These are phyloP conservation scores for Lepeophtheirus nordmannii DNA, from an alignment of 2,888 invertebrate species.

Conservation along the genomic window DNA sequence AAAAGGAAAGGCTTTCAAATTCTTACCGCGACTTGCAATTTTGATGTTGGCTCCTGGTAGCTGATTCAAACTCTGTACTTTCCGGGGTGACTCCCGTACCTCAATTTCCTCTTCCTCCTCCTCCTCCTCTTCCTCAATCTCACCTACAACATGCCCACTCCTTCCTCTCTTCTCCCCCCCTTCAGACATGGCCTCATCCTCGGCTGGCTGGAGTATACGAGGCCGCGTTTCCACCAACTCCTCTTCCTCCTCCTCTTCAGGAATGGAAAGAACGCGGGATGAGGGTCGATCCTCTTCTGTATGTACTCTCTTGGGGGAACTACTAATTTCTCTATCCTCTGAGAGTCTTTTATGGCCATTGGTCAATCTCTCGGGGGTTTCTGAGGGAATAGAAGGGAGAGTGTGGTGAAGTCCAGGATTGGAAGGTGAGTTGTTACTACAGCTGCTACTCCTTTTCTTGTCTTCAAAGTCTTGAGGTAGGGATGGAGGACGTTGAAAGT, in stretches of 20 bases:
- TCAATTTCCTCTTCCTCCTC: constrained; percentile 13
- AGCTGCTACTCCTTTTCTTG: not conserved
- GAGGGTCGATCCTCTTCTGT: not conserved
- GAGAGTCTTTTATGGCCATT: not conserved
- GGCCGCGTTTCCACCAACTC: not conserved
- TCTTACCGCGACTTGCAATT: constrained; percentile 67
- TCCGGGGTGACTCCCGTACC: not conserved
- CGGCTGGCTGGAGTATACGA: not conserved
- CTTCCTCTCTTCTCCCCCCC: not conserved
- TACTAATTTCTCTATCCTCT: not conserved
- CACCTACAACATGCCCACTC: not conserved
- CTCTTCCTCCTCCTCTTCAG: not conserved
- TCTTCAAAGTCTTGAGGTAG: not conserved
- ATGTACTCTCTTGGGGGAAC: not conserved
- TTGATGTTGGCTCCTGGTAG: constrained; percentile 58
- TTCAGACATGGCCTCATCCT: not conserved
- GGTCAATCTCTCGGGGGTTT: not conserved
- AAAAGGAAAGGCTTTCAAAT: not conserved
- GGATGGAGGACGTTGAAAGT: not conserved
- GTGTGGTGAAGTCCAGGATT: not conserved
- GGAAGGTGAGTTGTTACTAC: not conserved
- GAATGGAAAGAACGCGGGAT: not conserved
- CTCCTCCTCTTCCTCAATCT: not conserved
- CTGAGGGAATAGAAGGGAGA: constrained; percentile 39
- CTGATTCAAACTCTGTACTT: not conserved